These are phyloP conservation scores for Drosophila tanythrix DNA, from an alignment of 2,888 invertebrate genomes.

Conservation along the genomic window DNA sequence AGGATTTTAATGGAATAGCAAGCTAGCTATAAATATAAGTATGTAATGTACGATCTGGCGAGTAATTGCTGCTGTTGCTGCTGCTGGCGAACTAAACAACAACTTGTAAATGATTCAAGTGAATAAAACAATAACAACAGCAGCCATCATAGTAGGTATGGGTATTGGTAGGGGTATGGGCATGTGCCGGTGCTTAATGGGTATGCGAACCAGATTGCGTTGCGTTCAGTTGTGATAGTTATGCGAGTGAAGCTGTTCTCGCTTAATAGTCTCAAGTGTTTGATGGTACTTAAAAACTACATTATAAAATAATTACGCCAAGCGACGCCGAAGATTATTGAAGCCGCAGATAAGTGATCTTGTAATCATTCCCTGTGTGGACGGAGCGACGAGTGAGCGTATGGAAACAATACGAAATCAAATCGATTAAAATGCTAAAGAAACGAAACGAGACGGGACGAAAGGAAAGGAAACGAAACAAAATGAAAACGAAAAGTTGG, in stretches of 20 bases:
- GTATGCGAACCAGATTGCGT: conserved; percentile 37
- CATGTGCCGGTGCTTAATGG: conserved; percentile 43
- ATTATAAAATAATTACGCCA: conserved; percentile 77
- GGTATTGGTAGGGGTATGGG: conserved; percentile 1
- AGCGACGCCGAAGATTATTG: conserved; percentile 70
- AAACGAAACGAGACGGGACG: conserved; percentile 56
- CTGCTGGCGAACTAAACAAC: conserved; percentile 47
- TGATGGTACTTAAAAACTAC: conserved; percentile 79
- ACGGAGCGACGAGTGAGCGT: conserved; percentile 9
- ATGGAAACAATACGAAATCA: conserved; percentile 72
- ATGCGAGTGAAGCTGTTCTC: conserved; percentile 50
- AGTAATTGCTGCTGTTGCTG: conserved; percentile 50
- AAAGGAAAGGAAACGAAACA: conserved; percentile 57
- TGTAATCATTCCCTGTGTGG: conserved; percentile 65
- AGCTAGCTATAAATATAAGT: neutral
- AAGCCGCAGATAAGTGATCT: conserved; percentile 77
- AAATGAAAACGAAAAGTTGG: conserved; percentile 58
- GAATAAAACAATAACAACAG: conserved; percentile 29
- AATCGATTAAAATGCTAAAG: conserved; percentile 58
- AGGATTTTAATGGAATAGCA: conserved; percentile 25
- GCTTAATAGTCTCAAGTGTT: conserved; percentile 78
- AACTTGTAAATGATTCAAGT: conserved; percentile 61
- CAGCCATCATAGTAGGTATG: neutral
- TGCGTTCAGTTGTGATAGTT: conserved; percentile 28
- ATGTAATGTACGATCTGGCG: conserved; percentile 30